A percentile compares a stretch with the other conserved stretches of the same genome.
Conservation (phyloP, 2,113 vertebrate genomes). For the Poeciliopsis turrubarensis region DNA sequence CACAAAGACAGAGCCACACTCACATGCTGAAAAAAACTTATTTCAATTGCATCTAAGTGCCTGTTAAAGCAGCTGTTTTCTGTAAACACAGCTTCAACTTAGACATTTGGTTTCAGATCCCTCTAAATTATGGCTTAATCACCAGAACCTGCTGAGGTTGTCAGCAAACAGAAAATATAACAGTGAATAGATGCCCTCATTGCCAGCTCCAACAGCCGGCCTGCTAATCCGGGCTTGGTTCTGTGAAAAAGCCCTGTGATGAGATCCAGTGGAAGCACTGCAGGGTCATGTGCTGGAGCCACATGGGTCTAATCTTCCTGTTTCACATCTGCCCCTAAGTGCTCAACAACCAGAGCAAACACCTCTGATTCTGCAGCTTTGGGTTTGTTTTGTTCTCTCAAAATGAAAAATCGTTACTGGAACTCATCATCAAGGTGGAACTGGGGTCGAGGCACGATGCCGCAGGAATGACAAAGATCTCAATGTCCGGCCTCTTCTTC, state of each 20-base stretch:
- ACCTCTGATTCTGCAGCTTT: background rate
- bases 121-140: slow-evolving; percentile 75
- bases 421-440: slow-evolving; percentile 21
- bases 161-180: slow-evolving; percentile 72
- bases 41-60: slow-evolving; percentile 70
- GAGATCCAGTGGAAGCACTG: slow-evolving; percentile 61
- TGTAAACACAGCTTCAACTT: slow-evolving; percentile 62
- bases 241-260: slow-evolving; percentile 60
- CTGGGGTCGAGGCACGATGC: background rate
- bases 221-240: slow-evolving; percentile 70
- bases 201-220: slow-evolving; percentile 75
- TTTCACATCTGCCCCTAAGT: slow-evolving; percentile 25
- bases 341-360: slow-evolving; percentile 5
- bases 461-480: slow-evolving; percentile 1
- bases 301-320: slow-evolving; percentile 35
- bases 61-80: slow-evolving; percentile 78
- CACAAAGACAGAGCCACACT: slow-evolving; percentile 63
- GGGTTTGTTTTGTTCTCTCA: background rate
- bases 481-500: slow-evolving; percentile 35
- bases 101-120: slow-evolving; percentile 66
- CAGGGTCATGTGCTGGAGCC: slow-evolving; percentile 43
- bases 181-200: slow-evolving; percentile 59
- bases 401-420: slow-evolving; percentile 40
- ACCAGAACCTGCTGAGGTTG: slow-evolving; percentile 49
- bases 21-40: slow-evolving; percentile 63